phyloP scores from a whole-genome alignment of 2,797 vertebrate genomes.

The Rhinella marina region DNA sequence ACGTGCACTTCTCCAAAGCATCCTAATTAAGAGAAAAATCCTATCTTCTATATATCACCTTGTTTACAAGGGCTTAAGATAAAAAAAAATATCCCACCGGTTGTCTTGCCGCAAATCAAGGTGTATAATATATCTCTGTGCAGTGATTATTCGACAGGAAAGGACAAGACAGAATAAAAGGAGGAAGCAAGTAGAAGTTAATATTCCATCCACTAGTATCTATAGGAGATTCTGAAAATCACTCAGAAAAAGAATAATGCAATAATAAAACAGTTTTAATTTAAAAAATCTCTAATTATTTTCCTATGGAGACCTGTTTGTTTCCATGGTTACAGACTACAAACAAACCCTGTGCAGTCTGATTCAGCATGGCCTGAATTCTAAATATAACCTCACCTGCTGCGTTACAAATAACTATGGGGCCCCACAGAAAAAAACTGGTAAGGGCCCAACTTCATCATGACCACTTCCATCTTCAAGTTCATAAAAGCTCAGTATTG shows the following conservation, averaged over 20 bases:
- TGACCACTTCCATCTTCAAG: too few relatives aligned
- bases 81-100: background rate
- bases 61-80: slow-evolving; percentile 4
- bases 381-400: too few relatives aligned
- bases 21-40: background rate
- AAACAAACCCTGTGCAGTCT: too few relatives aligned
- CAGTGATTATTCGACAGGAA: background rate
- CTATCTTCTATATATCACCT: background rate
- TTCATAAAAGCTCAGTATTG: too few relatives aligned
- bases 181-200: background rate
- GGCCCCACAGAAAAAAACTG: too few relatives aligned
- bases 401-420: too few relatives aligned
- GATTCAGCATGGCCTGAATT: too few relatives aligned
- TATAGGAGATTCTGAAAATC: background rate
- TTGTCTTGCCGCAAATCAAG: background rate
- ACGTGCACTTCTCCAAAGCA: background rate
- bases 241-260: background rate
- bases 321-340: too few relatives aligned
- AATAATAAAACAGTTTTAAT: background rate
- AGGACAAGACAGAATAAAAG: slow-evolving; percentile 9
- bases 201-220: background rate
- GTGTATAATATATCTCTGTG: slow-evolving; percentile 1
- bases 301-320: too few relatives aligned
- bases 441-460: too few relatives aligned
- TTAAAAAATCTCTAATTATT: background rate